Evolutionary conservation across 2,888 invertebrate genomes (phyloP), one percentile per base, ranked within the genome.

Genomic region (Xanthia icteritia): DNA sequence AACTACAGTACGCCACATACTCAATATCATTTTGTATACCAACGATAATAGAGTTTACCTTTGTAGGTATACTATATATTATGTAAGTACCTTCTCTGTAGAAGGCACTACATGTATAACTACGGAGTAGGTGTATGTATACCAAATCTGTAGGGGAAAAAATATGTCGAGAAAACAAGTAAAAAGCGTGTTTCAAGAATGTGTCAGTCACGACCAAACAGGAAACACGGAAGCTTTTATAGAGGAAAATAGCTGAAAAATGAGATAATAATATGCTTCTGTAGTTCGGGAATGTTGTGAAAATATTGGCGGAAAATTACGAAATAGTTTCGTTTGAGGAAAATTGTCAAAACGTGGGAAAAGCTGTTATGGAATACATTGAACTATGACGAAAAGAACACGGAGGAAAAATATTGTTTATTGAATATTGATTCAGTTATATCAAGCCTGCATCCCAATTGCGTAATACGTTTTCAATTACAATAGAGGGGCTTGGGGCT

Each of bases 271-370:
- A 64, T 70, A 83, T 81, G 85, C 73, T 39, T 39, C 20, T 27
- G 17, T 81, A 56, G 72, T 60, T 77, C 20, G 66, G 70, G 76
- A 81, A 85, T 85, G 73, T 54, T 70, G 76, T 66, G 66, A 73
- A 83, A 83, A 83, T 83, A 76, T 83, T 73, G 72, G 61, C 54
- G 63, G 45, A 73, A 81, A 73, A 81, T 85, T 31, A 79, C 51
- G 15, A 42, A 65, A 83, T 79, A 48, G 56, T 83, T 68, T 56
- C 27, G 15, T 58, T 39, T 6, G n/a, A 45, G 79, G 68, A 66
- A 83, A 79, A 61, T 20, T 45, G 39, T 23, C 17, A 56, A 66
- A 69, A 76, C 56, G 15, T 80, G 17, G 23, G 11, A 27, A 54
- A 71, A 20, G 17, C 11, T 69, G n/a, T 36, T 60, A 51, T 36